Evolutionary conservation across 2,888 invertebrate genomes (phyloP), one percentile per base, ranked within the genome.

Genomic region (Brachyptera risi): DNA sequence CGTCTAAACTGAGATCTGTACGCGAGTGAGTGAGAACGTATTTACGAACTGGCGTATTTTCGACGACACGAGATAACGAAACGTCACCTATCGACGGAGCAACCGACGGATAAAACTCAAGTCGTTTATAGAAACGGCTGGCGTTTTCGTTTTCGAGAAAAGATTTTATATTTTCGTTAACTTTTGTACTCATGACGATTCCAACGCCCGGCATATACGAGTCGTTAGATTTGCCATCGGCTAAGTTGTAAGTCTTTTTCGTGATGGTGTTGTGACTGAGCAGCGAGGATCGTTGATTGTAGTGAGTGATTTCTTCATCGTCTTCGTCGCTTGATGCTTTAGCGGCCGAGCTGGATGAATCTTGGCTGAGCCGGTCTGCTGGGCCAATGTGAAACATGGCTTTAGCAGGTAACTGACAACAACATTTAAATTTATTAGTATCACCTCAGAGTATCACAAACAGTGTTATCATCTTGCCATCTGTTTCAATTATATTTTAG

Each of bases 201-300:
- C 86, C 81, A 54, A 85, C 80, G 63, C 83, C 80, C 0, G 88
- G 84, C 17, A 86, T 72, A 67, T 86, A 85, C 4, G 82, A 76
- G 61, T 83, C 80, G 63, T 70, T 71, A 1, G 72, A 65, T 51
- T 72, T 73, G 17, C 69, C 69, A 42, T 72, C 71, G 1, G 69
- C 38, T 2, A 44, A 13, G 13, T 15, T 21, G 15, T 19, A 5
- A 4, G 50, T 27, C 17, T 31, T 27, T 9, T 21, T 15, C 1
- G 54, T 17, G 21, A 54, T 19, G 3, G 37, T 37, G 54, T 54
- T 54, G 54, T 54, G 54, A n/a, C 54, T 37, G 3, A 54, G 54
- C n/a, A 54, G 37, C 11, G 51, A 49, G 3, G 40, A 17, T 17
- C 31, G 60, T n/a, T 42, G 63, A 7, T 35, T 42, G 24, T 51